These are phyloP conservation scores for Cervus canadensis DNA, from an alignment of 2,113 vertebrate species.

Conservation along the genomic window DNA sequence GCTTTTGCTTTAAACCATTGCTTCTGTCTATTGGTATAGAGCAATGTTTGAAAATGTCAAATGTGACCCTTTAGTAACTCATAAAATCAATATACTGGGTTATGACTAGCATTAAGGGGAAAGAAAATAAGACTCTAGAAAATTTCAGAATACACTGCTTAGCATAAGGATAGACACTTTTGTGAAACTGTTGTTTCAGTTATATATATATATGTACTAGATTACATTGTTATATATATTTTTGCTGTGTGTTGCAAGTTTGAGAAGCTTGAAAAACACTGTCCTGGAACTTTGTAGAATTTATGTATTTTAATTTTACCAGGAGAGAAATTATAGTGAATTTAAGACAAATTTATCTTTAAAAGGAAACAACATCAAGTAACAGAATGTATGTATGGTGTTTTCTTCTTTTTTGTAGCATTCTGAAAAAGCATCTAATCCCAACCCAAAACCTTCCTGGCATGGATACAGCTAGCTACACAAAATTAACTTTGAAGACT, in stretches of 20 bases:
- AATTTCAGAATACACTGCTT: neutral
- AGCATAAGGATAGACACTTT: neutral
- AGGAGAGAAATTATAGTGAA: neutral
- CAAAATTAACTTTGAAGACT: neutral
- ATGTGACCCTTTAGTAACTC: neutral
- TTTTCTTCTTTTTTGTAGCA: neutral
- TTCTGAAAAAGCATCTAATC: neutral
- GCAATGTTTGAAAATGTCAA: neutral
- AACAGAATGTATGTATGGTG: neutral
- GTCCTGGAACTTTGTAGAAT: neutral
- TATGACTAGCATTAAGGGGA: neutral
- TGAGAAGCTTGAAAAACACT: neutral
- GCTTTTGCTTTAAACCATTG: neutral
- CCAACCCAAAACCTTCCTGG: neutral
- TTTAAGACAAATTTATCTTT: neutral
- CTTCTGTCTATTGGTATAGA: neutral
- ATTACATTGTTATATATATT: neutral
- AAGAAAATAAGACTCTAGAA: neutral
- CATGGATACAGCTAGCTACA: neutral
- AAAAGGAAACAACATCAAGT: neutral
- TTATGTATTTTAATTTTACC: neutral
- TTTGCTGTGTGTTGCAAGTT: neutral
- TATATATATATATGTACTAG: neutral
- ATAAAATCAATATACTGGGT: neutral
- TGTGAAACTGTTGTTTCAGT: neutral